Evolutionary conservation across 1,140 invertebrate species (phyloP), one percentile per base, ranked within the genome.

Genomic region (Calephelis nemesis): DNA sequence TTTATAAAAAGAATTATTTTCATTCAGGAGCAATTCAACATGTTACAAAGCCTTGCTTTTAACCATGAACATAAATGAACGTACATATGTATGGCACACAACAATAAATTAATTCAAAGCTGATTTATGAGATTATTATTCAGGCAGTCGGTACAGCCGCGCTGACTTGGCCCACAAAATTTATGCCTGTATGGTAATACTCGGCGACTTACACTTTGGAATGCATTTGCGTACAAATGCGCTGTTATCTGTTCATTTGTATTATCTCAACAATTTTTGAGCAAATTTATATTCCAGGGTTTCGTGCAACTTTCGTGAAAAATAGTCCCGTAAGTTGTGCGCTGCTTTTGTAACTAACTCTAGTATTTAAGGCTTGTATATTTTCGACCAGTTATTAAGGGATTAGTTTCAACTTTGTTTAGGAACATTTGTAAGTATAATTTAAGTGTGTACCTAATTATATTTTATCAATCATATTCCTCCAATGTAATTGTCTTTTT

Each of bases 51-150:
- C 52, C 52, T 54, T 54, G 52, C 52, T 30, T 54, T 54, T 54
- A 54, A 4, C 52, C 52, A 30, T 54, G 15, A 54, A 54, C 52
- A 54, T 54, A 54, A 54, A 54, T 54, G 12, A 49, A 68, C 64
- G 62, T 71, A 76, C 63, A 71, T 72, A 74, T 69, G 72, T 74
- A 74, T 75, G 66, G 70, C 66, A 79, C 71, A 71, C 69, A 63
- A 65, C 52, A 73, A 73, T 72, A 73, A 85, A 86, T 87, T 84
- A 85, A 87, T 87, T 83, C 82, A 62, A 58, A n/a, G 67, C 69
- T 85, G 82, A 88, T 86, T 84, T 83, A 86, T 81, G 83, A 74
- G 83, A 82, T 81, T 85, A 86, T 88, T 85, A 88, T 88, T 76
- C 85, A 79, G 72, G 66, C 70, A 78, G 67, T 75, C 70, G 69